Evolutionary conservation across 2,888 invertebrate species (phyloP), one percentile per base, ranked within the genome.

Genomic region (Ornithoptera priamus): DNA sequence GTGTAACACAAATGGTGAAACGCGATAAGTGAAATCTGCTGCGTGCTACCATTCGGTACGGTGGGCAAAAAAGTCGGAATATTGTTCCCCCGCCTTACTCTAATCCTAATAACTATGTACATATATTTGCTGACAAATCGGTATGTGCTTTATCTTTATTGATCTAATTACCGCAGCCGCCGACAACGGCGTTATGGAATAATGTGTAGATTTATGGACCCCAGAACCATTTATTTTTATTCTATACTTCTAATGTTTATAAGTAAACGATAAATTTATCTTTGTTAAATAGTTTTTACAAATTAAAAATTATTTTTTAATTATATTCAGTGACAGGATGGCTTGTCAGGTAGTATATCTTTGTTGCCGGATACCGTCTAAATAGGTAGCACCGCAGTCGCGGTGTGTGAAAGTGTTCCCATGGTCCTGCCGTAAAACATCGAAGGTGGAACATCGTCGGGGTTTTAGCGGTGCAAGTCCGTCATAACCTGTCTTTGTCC

Each of bases 111-210:
- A 59, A 60, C 36, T 63, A 50, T 30, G 53, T 60, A 58, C 57
- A 58, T 53, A 53, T 36, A 65, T 67, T 67, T 61, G 70, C 70
- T 67, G 65, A 71, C 65, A 67, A 70, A 60, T 67, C 57, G 61
- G 64, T 17, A 61, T 67, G 67, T 71, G 70, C 64, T 67, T 67
- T 71, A 71, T 71, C 67, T 71, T 67, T 65, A 71, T 71, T 67
- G 64, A 71, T 71, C 70, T 71, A 71, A 71, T 67, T 67, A 67
- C 24, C 42, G 30, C 20, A 57, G 18, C 59, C 46, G 67, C 57
- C 56, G 42, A 17, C 39, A 59, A 60, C 50, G 10, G 24, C 50
- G 15, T 62, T 66, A 60, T 59, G 17, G 17, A 50, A 62, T 66
- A 59, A 56, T 56, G 15, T 20, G 50, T 46, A 18, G 57, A 62